Evolutionary conservation across 2,888 invertebrate species (phyloP).

Genomic region (Melieria crassipennis): DNA sequence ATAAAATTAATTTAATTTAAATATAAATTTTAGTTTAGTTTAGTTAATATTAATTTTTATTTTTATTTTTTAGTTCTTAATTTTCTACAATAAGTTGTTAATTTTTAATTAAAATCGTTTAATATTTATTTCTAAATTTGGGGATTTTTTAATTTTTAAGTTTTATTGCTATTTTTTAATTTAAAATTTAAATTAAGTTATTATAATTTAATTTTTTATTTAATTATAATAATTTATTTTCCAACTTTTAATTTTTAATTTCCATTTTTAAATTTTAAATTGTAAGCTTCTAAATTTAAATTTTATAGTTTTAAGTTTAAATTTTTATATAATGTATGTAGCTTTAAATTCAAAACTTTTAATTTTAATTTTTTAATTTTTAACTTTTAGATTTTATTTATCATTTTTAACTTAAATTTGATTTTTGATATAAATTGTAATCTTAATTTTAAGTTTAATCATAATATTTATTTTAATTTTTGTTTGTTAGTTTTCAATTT

Average conservation of each 20-base stretch:
- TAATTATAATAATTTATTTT: too few relatives aligned
- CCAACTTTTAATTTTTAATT: background rate
- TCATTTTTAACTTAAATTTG: background rate
- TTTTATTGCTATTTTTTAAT: slow-evolving; percentile 1
- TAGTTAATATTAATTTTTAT: background rate
- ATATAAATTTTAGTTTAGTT: too few relatives aligned
- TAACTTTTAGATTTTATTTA: background rate
- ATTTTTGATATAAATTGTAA: background rate
- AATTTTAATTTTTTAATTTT: background rate
- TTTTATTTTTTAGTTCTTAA: slow-evolving; percentile 11
- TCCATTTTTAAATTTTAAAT: background rate
- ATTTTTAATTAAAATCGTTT: slow-evolving; percentile 10
- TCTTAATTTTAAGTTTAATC: slow-evolving; percentile 2
- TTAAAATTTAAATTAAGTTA: background rate
- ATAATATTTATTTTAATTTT: slow-evolving; percentile 1
- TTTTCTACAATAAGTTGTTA: slow-evolving; percentile 1
- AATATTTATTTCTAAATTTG: slow-evolving; percentile 3
- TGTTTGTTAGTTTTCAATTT: slow-evolving; percentile 11
- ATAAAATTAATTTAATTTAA: too few relatives aligned
- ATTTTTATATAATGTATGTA: too few relatives aligned
- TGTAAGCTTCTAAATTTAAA: slow-evolving; percentile 2
- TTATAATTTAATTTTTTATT: slow-evolving; percentile 12
- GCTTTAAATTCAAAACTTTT: too few relatives aligned
- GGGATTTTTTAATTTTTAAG: background rate
- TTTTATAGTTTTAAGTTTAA: slow-evolving; percentile 6